Percentiles rank a stretch among this genome's conserved stretches.
Conservation (phyloP, 2,888 invertebrate species). For the Villa cingulata region DNA sequence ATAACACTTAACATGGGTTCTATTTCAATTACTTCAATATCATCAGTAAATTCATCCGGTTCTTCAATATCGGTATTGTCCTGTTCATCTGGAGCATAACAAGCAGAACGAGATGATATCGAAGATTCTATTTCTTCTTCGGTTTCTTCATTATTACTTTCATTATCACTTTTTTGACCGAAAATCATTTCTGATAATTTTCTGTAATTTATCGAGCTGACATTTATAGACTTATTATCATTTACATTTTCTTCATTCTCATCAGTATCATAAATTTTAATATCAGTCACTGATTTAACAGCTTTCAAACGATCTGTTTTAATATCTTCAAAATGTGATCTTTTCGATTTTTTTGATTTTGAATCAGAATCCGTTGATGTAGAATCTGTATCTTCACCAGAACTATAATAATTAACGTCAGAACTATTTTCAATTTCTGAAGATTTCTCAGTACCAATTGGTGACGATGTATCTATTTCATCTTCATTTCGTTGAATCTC, state of each 20-base stretch:
- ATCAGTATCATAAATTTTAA: conserved; percentile 35
- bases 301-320: conserved; percentile 28
- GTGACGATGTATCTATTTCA: conserved; percentile 19
- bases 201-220: background rate
- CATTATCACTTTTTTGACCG: conserved; percentile 26
- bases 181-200: conserved; percentile 12
- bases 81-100: conserved; percentile 11
- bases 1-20: conserved; percentile 41
- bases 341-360: background rate
- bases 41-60: conserved; percentile 19
- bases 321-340: background rate
- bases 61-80: conserved; percentile 10
- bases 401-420: background rate
- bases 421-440: background rate
- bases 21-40: conserved; percentile 13
- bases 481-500: conserved; percentile 16
- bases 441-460: conserved; percentile 12
- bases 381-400: conserved; percentile 11
- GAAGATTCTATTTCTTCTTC: conserved; percentile 17
- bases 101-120: no score
- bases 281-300: conserved; percentile 41
- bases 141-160: conserved; percentile 11
- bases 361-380: background rate
- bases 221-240: no score
- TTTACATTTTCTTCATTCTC: conserved; percentile 14